phyloP scores from a whole-genome alignment of 2,888 invertebrate species.

The Macrosoma leucophasiata region DNA sequence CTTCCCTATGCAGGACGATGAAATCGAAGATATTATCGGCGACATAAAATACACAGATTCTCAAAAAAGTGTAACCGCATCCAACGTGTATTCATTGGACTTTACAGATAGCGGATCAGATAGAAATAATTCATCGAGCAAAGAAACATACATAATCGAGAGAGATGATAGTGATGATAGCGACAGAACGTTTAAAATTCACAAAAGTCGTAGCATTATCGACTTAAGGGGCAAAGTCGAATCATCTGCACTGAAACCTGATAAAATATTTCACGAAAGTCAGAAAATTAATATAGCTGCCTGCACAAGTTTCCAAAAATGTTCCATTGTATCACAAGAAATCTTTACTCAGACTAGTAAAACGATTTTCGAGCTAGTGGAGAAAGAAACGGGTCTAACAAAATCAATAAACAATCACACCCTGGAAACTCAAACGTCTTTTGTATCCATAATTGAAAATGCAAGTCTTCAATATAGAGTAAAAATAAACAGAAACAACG shows the following conservation, averaged over 20 bases:
- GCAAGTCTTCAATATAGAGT: slow-evolving; percentile 47
- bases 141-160: slow-evolving; percentile 59
- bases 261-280: slow-evolving; percentile 23
- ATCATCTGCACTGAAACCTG: slow-evolving; percentile 3
- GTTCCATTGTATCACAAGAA: slow-evolving; percentile 45
- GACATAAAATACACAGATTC: slow-evolving; percentile 56
- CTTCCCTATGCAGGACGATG: slow-evolving; percentile 45
- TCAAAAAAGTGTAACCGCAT: slow-evolving; percentile 60
- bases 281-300: slow-evolving; percentile 17
- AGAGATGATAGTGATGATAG: slow-evolving; percentile 52
- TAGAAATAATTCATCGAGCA: slow-evolving; percentile 54
- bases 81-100: slow-evolving; percentile 53
- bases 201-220: slow-evolving; percentile 31
- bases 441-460: slow-evolving; percentile 49
- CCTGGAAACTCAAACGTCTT: slow-evolving; percentile 61
- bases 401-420: slow-evolving; percentile 31
- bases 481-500: slow-evolving; percentile 25
- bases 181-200: slow-evolving; percentile 36
- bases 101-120: slow-evolving; percentile 60
- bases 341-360: slow-evolving; percentile 75
- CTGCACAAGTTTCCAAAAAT: slow-evolving; percentile 30
- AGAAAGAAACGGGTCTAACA: slow-evolving; percentile 35
- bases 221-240: slow-evolving; percentile 28
- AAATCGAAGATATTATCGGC: slow-evolving; percentile 55
- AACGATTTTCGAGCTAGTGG: slow-evolving; percentile 70